Conservation (phyloP, 2,113 vertebrate species). For the Damaliscus lunatus region DNA sequence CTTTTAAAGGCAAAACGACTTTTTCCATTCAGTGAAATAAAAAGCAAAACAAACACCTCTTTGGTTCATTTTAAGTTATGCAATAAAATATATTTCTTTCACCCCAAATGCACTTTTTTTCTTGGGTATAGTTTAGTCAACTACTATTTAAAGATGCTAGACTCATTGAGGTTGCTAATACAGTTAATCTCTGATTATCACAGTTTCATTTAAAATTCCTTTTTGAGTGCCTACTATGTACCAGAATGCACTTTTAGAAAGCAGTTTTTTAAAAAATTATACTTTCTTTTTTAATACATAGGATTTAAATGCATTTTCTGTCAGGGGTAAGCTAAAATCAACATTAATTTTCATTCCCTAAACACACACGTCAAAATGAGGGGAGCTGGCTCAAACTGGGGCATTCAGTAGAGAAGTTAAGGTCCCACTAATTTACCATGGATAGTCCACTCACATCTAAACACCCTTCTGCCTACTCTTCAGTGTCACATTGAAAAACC, state of each 20-base stretch:
- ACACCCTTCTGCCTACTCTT: not conserved
- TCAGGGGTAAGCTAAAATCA: constrained; percentile 20
- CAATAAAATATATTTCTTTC: not conserved
- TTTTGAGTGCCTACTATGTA: not conserved
- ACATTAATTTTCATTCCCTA: constrained; percentile 27
- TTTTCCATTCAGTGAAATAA: constrained; percentile 29
- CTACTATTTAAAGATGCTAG: not conserved
- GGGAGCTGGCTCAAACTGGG: not conserved
- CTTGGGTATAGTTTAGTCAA: constrained; percentile 21
- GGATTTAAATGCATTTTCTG: constrained; percentile 5
- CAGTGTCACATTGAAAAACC: not conserved
- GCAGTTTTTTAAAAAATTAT: not conserved
- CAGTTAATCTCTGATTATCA: not conserved
- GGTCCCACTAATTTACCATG: not conserved
- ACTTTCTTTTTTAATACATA: not conserved
- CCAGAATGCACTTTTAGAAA: not conserved
- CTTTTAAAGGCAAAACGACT: constrained; percentile 9
- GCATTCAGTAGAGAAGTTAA: not conserved
- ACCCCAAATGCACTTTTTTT: not conserved
- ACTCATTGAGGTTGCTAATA: not conserved
- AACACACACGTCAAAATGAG: constrained; percentile 8
- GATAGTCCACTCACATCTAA: not conserved
- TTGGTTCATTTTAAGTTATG: constrained; percentile 4
- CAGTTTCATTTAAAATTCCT: constrained; percentile 1
- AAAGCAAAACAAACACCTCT: constrained; percentile 28